phyloP scores from a whole-genome alignment of 30 jellyfish, hydroid and myxozoan species.

The Pelagia noctiluca region DNA sequence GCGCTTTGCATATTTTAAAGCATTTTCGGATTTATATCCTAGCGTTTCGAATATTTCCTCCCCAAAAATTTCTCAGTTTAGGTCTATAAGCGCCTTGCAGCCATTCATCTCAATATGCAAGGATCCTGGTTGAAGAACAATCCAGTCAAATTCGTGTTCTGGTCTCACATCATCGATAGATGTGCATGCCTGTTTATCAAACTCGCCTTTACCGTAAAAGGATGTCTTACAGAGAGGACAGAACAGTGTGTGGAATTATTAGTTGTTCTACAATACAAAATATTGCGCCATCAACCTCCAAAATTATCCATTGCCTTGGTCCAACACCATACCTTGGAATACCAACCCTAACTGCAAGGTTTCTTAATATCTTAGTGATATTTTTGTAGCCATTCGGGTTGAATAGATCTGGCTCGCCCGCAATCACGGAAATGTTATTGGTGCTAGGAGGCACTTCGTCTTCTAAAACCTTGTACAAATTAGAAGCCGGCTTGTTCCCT shows the following conservation, averaged over 20 bases:
- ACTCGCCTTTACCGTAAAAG: not conserved
- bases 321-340: conserved; percentile 14
- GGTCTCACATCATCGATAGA: not conserved
- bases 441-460: not conserved
- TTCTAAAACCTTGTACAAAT: not conserved
- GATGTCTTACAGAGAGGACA: conserved; percentile 13
- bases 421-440: not conserved
- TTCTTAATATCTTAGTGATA: conserved; percentile 10
- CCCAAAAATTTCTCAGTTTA: not conserved
- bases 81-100: not conserved
- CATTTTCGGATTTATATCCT: not conserved
- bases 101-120: conserved; percentile 6
- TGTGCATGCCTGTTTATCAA: conserved; percentile 15
- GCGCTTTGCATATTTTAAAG: not conserved
- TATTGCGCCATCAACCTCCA: conserved; percentile 29
- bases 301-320: conserved; percentile 25
- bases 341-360: conserved; percentile 40
- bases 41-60: not conserved
- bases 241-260: not conserved
- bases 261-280: conserved; percentile 17
- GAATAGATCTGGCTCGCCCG: conserved; percentile 48
- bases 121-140: not conserved
- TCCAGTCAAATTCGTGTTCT: conserved; percentile 55
- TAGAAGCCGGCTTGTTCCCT: not conserved
- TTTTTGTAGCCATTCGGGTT: conserved; percentile 36